phyloP scores from a whole-genome alignment of 2,888 invertebrate species.

The Euzetes globulus region DNA sequence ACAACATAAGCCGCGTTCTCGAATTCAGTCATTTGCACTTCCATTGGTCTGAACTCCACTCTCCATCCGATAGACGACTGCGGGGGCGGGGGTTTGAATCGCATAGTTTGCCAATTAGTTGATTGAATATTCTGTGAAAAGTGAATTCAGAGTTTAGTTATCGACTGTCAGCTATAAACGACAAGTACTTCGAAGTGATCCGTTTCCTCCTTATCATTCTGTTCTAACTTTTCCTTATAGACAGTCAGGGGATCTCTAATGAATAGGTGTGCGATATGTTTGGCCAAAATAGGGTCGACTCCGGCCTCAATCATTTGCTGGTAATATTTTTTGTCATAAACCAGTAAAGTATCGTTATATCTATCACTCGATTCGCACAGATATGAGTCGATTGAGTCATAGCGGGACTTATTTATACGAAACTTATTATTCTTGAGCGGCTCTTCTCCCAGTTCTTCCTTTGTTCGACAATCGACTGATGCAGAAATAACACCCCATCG shows the following conservation, averaged over 20 bases:
- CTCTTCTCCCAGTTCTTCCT: conserved; percentile 64
- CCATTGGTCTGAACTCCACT: conserved; percentile 98
- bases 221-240: conserved; percentile 88
- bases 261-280: conserved; percentile 95
- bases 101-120: conserved; percentile 99
- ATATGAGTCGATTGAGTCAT: conserved; percentile 96
- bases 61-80: conserved; percentile 96
- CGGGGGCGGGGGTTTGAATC: conserved; percentile 89
- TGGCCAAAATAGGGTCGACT: conserved; percentile 84
- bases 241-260: conserved; percentile 92
- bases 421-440: conserved; percentile 47
- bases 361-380: conserved; percentile 77
- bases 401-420: conserved; percentile 85
- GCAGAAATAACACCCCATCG: conserved; percentile 95
- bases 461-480: conserved; percentile 89
- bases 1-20: conserved; percentile 98
- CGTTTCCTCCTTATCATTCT: conserved; percentile 83
- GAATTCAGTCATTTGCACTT: conserved; percentile 94
- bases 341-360: conserved; percentile 88
- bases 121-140: conserved; percentile 76
- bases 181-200: conserved; percentile 89
- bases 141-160: background rate
- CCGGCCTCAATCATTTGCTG: conserved; percentile 69
- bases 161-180: too few species aligned
- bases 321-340: conserved; percentile 75